Percentiles rank a stretch among this genome's conserved stretches.
Evolutionary conservation across 1,140 invertebrate species (phyloP).

Genomic region (Neodiprion fabricii): DNA sequence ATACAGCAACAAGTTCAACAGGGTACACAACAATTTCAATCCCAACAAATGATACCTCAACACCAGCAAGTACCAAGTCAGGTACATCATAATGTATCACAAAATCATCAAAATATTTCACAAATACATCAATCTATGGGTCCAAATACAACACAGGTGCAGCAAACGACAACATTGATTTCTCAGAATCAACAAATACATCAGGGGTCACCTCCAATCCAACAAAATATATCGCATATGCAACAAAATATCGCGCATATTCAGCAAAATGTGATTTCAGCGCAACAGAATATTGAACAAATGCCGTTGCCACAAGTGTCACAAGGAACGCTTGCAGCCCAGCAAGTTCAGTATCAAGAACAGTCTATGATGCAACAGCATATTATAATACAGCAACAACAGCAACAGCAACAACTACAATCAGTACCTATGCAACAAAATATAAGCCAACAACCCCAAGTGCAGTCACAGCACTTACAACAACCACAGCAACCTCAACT

Average conservation of each 20-base stretch:
- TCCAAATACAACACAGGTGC: slow-evolving; percentile 27
- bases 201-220: slow-evolving; percentile 6
- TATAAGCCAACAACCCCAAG: slow-evolving; percentile 19
- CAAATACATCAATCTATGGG: slow-evolving; percentile 31
- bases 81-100: slow-evolving; percentile 36
- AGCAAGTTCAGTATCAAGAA: slow-evolving; percentile 29
- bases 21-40: slow-evolving; percentile 24
- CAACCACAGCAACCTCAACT: slow-evolving; percentile 24
- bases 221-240: neutral
- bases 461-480: slow-evolving; percentile 10
- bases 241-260: neutral
- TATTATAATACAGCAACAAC: slow-evolving; percentile 25
- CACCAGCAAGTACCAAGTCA: slow-evolving; percentile 30
- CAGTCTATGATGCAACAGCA: slow-evolving; percentile 7
- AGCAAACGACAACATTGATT: neutral
- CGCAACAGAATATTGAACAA: slow-evolving; percentile 16
- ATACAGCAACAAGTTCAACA: slow-evolving; percentile 7
- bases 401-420: slow-evolving; percentile 32
- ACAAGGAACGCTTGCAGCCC: slow-evolving; percentile 14
- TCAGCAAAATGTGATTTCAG: slow-evolving; percentile 1
- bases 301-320: slow-evolving; percentile 22
- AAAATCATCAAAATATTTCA: slow-evolving; percentile 33
- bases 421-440: slow-evolving; percentile 32
- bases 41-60: slow-evolving; percentile 35
- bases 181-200: slow-evolving; percentile 15